Conservation (phyloP, 2,888 invertebrate species). For the Macaria liturata region DNA sequence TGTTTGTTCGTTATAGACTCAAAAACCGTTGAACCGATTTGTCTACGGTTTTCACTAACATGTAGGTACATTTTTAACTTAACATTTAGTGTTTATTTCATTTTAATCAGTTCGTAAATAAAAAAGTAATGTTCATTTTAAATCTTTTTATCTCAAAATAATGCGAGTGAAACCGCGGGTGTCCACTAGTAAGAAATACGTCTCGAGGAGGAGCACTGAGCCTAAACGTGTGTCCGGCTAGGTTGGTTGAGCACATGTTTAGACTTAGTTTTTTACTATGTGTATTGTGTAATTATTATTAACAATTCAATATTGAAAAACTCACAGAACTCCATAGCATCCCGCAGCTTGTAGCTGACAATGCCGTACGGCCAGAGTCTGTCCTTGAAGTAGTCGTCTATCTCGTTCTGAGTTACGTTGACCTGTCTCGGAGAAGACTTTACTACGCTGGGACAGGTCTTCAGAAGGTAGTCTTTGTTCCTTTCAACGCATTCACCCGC, state of each 20-base stretch:
- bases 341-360: constrained; percentile 57
- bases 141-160: neutral
- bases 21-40: no score
- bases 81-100: neutral
- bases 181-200: no score
- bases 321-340: constrained; percentile 67
- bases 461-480: constrained; percentile 62
- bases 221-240: no score
- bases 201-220: no score
- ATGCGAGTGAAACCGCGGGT: neutral
- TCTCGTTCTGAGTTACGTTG: constrained; percentile 41
- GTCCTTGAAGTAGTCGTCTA: constrained; percentile 57
- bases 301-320: constrained; percentile 11
- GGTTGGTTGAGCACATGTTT: no score
- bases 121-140: no score
- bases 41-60: no score
- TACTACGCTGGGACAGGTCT: constrained; percentile 68
- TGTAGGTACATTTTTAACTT: neutral
- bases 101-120: neutral
- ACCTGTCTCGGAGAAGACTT: constrained; percentile 24
- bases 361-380: constrained; percentile 66
- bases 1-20: no score
- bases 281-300: no score
- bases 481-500: constrained; percentile 62
- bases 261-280: no score